Base-by-base conservation (phyloP, 2,888 invertebrate genomes). In the Iselma pallidipennis region DNA sequence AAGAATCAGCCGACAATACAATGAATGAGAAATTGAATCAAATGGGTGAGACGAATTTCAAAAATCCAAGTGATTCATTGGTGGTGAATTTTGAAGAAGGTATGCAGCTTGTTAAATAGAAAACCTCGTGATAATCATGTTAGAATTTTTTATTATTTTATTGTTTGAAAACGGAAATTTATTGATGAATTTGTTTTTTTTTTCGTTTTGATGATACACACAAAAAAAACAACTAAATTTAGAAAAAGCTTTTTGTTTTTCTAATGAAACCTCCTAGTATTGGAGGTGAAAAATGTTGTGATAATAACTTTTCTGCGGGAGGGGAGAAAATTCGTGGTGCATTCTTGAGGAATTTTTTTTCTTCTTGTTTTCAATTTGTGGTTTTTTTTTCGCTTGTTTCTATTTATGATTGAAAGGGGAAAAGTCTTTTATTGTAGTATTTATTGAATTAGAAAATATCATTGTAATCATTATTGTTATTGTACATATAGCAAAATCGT, bases 71-170 rank as follows among this genome's bases (percentile, higher is more conserved):
- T 67, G 90, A 90, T 79, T 88, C 90, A 42, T 85, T 91, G 74
- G 90, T 91, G 76, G 90, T 91, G 78, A 89, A 88, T 85, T 90
- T 91, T 82, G 90, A 91, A 85, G 91, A 91, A 89, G 90, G 90
- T 89, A 90, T 90, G 90, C 87, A 89, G 79, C 86, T 90, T 82
- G 89, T 89, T 72, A 79, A 80, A 65, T 80, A 78, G 45, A 45
- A 45, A 45, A 23, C 45, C 12, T 4, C 45, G n/a, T 23, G 45
- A 23, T 42, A 12, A 31, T 16, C 14, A 9, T 9, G 75, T 63
- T 31, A 31, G 37, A 61, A 59, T 58, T 67, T 61, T n/a, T 62
- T 62, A 59, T 65, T 51, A 57, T 26, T 45, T 55, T 45, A 10
- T 48, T 45, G 23, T 33, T 55, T 14, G 16, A 33, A 16, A 55